Conservation (phyloP, 2,113 vertebrate genomes). For the Ranitomeya imitator region DNA sequence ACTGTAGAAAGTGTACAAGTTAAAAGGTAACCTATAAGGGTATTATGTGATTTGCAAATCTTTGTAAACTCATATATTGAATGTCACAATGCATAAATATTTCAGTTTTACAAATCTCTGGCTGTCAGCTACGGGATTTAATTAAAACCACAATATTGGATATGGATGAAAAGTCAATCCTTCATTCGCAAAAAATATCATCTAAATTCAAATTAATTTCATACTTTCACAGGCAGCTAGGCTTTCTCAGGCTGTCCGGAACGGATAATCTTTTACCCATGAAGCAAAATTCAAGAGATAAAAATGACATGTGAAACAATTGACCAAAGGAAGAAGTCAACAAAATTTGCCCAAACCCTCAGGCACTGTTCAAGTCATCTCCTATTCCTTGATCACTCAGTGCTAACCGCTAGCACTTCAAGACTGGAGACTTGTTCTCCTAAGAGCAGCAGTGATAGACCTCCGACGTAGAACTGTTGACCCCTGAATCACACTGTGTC, state of each 20-base stretch:
- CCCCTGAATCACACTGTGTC: no score
- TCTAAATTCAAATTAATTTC: conserved; percentile 52
- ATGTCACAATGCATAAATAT: background rate
- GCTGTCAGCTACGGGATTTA: conserved; percentile 35
- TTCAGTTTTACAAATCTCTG: conserved; percentile 27
- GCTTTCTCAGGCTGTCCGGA: background rate
- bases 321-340: conserved; percentile 9
- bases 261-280: conserved; percentile 47
- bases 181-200: conserved; percentile 38
- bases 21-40: background rate
- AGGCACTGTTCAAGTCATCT: no score
- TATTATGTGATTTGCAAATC: conserved; percentile 19
- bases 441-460: no score
- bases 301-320: conserved; percentile 14
- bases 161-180: conserved; percentile 35
- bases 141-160: conserved; percentile 49
- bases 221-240: conserved; percentile 26
- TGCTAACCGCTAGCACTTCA: no score
- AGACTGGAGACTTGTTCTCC: no score
- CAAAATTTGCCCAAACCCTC: background rate
- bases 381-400: no score
- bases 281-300: conserved; percentile 35
- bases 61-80: conserved; percentile 11
- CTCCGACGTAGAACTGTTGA: no score
- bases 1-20: background rate